Conservation (phyloP, 2,797 vertebrate species). For the Cuculus canorus region DNA sequence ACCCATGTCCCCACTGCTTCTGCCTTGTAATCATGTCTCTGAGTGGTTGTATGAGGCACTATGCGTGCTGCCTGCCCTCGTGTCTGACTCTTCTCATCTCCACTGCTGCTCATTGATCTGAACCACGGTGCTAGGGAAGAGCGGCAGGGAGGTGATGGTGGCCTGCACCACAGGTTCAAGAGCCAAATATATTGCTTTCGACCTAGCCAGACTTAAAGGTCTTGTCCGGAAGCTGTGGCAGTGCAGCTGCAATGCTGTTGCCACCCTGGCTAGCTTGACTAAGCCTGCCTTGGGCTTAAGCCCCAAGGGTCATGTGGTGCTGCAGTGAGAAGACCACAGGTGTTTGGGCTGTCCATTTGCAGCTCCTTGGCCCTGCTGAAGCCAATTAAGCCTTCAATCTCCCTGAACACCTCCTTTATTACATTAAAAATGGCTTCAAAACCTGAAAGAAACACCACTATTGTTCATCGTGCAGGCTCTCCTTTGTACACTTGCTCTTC, state of each 20-base stretch:
- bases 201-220: neutral
- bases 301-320: rapidly evolving
- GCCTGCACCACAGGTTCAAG: neutral
- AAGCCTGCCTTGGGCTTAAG: neutral
- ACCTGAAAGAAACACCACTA: neutral
- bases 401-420: neutral
- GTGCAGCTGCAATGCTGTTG: neutral
- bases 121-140: neutral
- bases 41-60: rapidly evolving
- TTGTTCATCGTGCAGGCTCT: neutral
- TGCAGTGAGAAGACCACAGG: neutral
- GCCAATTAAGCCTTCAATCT: neutral
- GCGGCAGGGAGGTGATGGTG: neutral
- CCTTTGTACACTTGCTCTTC: neutral
- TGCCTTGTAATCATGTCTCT: rapidly evolving
- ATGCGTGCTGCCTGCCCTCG: neutral
- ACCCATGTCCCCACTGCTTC: neutral
- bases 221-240: neutral
- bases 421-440: neutral
- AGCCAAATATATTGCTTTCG: neutral
- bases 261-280: rapidly evolving
- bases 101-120: neutral
- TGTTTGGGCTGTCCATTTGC: neutral
- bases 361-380: neutral
- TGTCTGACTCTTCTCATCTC: neutral